Base-by-base conservation (phyloP, 2,797 vertebrate genomes). In the Anguilla obscura region DNA sequence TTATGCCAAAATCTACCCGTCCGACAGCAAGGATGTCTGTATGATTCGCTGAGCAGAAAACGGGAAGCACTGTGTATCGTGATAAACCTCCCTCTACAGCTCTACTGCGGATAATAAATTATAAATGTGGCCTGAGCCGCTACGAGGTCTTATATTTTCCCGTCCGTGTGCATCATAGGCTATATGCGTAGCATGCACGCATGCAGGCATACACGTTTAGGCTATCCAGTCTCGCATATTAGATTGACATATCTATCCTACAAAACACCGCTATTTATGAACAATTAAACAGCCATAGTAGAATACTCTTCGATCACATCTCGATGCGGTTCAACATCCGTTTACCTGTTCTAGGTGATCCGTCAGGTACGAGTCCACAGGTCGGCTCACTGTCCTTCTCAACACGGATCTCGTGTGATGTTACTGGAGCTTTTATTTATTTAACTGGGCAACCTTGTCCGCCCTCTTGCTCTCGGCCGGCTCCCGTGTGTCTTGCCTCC, bases 81-180 rank as follows among this genome's bases (percentile, higher is more conserved):
- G 83, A 56, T 66, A 88, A 86, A 90, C 33, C 63, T 89, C 90
- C 45, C 86, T 86, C 85, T 89, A n/a, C 88, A 84, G 88, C 84
- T 71, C 18, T 89, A 92, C 92, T 92, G 92, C 92, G 86, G 90
- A 83, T 89, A 36, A 89, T 95, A 48, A 92, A 95, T 95, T 93
- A 95, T 94, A 89, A 90, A 95, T 91, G 91, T 85, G 60, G 86
- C 50, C 21, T 27, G 48, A 88, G 27, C 63, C 33, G 85, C 63
- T 69, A 85, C 58, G 33, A 66, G 30, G 58, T 45, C 27, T 63
- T 63, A 56, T 0, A 85, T n/a, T 52, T 60, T 63, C 45, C 60
- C 24, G 82, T 60, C 82, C 85, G 54, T 4, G 1, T 12, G 60
- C 82, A 84, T 84, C 58, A 45, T 69, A 36, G 1, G 48, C 45